These are phyloP conservation scores for Penaeus chinensis DNA, from an alignment of 1,140 invertebrate species.

Conservation along the genomic window DNA sequence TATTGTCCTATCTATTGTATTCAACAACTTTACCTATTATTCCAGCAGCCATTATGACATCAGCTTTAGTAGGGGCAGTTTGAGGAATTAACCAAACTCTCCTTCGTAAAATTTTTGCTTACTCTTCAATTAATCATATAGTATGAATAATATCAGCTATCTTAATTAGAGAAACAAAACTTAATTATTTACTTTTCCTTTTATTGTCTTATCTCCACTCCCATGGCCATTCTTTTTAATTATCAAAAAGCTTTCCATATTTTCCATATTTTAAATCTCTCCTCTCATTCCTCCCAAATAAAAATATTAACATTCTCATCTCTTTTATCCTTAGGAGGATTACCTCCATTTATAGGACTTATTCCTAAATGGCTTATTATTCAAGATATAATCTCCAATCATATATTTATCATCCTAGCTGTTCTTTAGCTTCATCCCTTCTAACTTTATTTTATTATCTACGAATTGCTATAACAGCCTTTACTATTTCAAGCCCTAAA, in stretches of 20 bases:
- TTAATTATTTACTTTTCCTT: background rate
- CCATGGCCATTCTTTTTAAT: background rate
- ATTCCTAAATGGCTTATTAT: conserved; percentile 24
- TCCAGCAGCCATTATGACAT: background rate
- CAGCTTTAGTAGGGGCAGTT: background rate
- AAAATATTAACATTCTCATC: background rate
- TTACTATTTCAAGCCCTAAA: background rate
- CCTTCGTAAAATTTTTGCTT: background rate
- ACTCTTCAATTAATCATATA: background rate
- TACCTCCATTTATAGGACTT: conserved; percentile 13
- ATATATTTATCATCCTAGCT: background rate
- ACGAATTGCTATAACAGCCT: background rate
- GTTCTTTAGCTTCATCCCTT: background rate
- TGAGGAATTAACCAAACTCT: background rate
- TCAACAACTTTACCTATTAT: background rate
- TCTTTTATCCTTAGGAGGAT: too few species aligned
- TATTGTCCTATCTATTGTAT: background rate
- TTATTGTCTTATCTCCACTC: background rate
- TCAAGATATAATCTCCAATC: background rate
- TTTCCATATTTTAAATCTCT: background rate
- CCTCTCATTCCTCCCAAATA: too few species aligned
- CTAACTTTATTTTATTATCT: conserved; percentile 14
- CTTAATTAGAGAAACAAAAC: background rate
- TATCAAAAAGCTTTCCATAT: background rate
- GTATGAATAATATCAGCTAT: background rate